Conservation (phyloP, 2,888 invertebrate species). For the Apotomis betuletana region DNA sequence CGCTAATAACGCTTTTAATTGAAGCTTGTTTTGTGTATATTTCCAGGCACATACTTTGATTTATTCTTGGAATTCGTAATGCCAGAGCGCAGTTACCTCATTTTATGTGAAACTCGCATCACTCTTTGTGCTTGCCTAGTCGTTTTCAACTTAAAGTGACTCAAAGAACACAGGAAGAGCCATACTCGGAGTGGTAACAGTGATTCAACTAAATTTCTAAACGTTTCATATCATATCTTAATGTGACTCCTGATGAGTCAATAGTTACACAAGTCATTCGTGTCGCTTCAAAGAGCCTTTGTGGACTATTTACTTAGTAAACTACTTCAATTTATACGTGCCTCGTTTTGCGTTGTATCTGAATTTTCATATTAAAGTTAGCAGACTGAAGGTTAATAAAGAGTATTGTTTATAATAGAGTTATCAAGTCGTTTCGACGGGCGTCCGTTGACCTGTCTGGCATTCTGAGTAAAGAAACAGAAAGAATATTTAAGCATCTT, state of each 20-base stretch:
- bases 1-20: not conserved
- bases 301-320: constrained; percentile 5
- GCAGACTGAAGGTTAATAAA: constrained; percentile 27
- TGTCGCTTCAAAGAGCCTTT: constrained; percentile 23
- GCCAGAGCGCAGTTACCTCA: not conserved
- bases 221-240: constrained; percentile 14
- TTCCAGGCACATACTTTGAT: constrained; percentile 8
- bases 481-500: constrained; percentile 43
- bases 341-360: constrained; percentile 18
- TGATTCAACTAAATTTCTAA: constrained; percentile 30
- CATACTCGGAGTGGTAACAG: constrained; percentile 7
- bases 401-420: constrained; percentile 1
- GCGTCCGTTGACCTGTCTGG: constrained; percentile 25
- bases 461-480: constrained; percentile 42
- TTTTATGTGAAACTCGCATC: not conserved
- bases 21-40: not conserved
- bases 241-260: constrained; percentile 35
- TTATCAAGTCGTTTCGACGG: constrained; percentile 22
- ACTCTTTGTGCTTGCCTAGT: not conserved
- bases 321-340: constrained; percentile 36
- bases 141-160: constrained; percentile 32
- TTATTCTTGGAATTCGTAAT: constrained; percentile 5
- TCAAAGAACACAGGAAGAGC: constrained; percentile 29
- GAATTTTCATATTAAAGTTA: constrained; percentile 13
- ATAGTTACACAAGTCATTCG: constrained; percentile 28